Evolutionary conservation across 2,113 vertebrate genomes (phyloP).

Genomic region (Paralichthys olivaceus): DNA sequence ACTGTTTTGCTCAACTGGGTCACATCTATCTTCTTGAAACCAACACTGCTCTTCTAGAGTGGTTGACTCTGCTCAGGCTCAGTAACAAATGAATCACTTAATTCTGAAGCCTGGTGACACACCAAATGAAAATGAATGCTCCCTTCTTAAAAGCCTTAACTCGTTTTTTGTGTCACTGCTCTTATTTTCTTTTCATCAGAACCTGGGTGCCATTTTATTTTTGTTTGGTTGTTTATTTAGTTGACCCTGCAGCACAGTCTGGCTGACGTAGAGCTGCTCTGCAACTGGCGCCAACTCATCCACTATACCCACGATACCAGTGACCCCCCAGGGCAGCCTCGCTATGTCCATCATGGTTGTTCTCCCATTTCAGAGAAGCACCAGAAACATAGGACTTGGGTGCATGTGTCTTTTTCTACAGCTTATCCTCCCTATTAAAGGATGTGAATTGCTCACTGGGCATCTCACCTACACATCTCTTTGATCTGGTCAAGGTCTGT

Average conservation of each 20-base stretch:
- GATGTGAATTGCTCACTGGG: conserved; percentile 44
- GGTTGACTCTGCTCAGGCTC: neutral
- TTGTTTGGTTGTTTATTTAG: conserved; percentile 47
- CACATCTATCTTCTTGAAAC: conserved; percentile 32
- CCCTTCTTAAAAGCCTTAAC: conserved; percentile 7
- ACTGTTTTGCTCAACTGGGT: conserved; percentile 27
- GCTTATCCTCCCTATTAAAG: conserved; percentile 57
- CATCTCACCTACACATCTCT: conserved; percentile 47
- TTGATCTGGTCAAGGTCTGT: conserved; percentile 72
- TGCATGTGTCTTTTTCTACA: conserved; percentile 44
- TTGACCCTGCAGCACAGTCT: conserved; percentile 37
- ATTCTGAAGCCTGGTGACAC: conserved; percentile 3
- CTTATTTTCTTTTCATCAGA: conserved; percentile 23
- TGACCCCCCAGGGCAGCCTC: conserved; percentile 46
- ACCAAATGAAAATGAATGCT: conserved; percentile 13
- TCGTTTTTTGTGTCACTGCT: conserved; percentile 12
- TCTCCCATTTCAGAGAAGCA: conserved; percentile 53
- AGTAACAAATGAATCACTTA: conserved; percentile 17
- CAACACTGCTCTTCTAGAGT: neutral
- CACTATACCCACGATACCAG: conserved; percentile 19
- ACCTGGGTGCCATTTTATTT: conserved; percentile 36
- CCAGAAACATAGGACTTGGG: conserved; percentile 39
- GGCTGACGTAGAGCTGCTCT: conserved; percentile 26
- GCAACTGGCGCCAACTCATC: conserved; percentile 19
- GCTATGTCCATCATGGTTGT: conserved; percentile 21